Base-by-base conservation (phyloP, 2,797 vertebrate genomes). In the Moxostoma hubbsi region DNA sequence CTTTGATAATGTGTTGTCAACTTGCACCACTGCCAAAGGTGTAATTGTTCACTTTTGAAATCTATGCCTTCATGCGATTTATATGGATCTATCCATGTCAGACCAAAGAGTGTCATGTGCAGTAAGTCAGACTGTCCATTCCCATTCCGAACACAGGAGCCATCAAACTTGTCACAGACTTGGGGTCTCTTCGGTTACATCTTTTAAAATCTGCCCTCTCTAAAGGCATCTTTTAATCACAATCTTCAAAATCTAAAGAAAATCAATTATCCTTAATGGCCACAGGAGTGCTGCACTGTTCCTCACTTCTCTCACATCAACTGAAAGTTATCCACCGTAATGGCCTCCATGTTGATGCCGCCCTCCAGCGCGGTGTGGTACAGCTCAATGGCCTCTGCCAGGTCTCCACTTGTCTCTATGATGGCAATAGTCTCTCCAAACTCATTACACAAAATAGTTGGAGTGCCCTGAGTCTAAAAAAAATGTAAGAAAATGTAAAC, bases 361-460 rank as follows among this genome's bases (percentile, higher is more conserved):
- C 93, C 94, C 84, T 96, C 95, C 83, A 96, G 71, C 0, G 95
- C 95, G 0, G 94, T 95, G 82, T 96, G 96, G 78, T 96, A 97
- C 57, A 98, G 95, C 88, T 97, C 95, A 75, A 97, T 88, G 0
- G 96, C 96, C 87, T 96, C 95, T 77, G 95, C 94, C 57, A 98
- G 90, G 0, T 95, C 95, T 81, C 96, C 95, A 0, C 93, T 94
- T 0, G 95, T 97, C 91, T 97, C 95, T 0, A 98, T 97, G 88
- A 98, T 97, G 82, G 96, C 96, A 0, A 98, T 97, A 57, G 96
- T 94, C 90, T 98, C 96, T 16, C 96, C 96, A 0, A 97, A 94
- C 88, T 96, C 95, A 0, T 96, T 97, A 12, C 95, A 97, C 96
- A 98, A 96, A 86, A 97, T 97, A 0, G 95, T 96, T 12, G 93